A percentile compares a stretch with the other conserved stretches of the same genome.
These are phyloP conservation scores for Alauda arvensis DNA, from an alignment of 2,797 vertebrate species.

Conservation along the genomic window DNA sequence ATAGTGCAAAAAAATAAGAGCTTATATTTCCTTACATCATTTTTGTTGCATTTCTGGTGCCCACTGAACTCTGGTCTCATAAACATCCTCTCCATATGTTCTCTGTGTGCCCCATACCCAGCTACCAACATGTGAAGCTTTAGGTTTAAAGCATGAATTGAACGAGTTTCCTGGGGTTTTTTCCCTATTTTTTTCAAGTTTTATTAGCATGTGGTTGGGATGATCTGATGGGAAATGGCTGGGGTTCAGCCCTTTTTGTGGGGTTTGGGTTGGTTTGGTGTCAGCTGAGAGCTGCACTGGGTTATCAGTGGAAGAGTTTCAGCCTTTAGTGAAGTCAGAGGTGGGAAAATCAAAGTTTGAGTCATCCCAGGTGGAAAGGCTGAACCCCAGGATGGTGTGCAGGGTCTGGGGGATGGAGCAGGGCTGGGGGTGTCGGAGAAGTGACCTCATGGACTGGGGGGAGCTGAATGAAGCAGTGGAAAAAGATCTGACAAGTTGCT, in stretches of 20 bases:
- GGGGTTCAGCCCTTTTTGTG: background rate
- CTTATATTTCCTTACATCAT: background rate
- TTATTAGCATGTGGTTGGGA: background rate
- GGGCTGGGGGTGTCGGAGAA: background rate
- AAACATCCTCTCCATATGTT: background rate
- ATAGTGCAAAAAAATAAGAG: accelerated
- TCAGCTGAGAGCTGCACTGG: background rate
- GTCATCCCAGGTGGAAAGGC: background rate
- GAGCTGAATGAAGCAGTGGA: background rate
- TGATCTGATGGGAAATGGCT: background rate
- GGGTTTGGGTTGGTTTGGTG: background rate
- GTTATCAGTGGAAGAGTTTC: background rate
- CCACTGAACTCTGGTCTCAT: background rate
- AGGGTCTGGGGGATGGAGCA: background rate
- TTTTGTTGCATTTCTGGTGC: background rate
- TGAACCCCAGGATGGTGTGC: background rate
- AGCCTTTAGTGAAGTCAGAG: background rate
- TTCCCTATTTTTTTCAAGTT: background rate
- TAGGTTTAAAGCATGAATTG: background rate
- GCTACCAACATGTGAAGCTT: background rate
- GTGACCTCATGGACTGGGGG: background rate
- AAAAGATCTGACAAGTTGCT: background rate
- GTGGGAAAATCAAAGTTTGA: background rate
- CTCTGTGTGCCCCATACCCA: background rate
- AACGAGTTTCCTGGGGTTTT: background rate